Percentiles rank a stretch among this genome's conserved stretches.
Conservation (phyloP, 2,113 vertebrate genomes). For the Ploceus nigricollis region DNA sequence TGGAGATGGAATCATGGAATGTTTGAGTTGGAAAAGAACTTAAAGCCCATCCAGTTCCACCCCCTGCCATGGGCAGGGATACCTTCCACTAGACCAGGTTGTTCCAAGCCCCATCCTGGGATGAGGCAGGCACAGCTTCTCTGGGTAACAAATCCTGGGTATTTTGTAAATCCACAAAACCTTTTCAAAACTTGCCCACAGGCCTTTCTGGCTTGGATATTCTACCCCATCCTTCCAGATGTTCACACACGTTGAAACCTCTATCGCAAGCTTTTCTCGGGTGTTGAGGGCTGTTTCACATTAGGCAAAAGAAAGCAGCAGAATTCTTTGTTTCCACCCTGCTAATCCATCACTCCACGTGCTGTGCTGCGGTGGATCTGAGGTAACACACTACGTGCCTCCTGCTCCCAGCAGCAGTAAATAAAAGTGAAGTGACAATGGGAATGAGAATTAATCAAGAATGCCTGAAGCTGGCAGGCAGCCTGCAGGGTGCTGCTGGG, state of each 20-base stretch:
- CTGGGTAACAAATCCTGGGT: background rate
- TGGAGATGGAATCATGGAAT: background rate
- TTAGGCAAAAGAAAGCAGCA: background rate
- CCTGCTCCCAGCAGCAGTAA: background rate
- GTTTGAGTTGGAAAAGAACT: background rate
- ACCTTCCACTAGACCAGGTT: background rate
- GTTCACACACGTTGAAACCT: background rate
- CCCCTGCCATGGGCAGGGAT: background rate
- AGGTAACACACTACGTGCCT: background rate
- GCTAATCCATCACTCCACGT: background rate
- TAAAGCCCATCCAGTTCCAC: background rate
- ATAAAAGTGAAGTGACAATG: background rate
- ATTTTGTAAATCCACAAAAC: background rate
- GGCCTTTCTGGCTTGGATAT: background rate
- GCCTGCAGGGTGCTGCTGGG: background rate
- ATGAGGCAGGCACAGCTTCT: background rate
- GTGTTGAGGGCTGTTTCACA: background rate
- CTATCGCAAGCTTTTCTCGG: background rate
- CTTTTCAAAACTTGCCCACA: background rate
- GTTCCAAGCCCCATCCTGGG: background rate
- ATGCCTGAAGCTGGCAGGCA: background rate
- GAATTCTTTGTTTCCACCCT: background rate
- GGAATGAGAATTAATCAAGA: background rate
- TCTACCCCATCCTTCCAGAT: background rate
- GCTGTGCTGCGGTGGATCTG: background rate